Evolutionary conservation across 2,113 vertebrate species (phyloP).

Genomic region (Xenotilapia caudafasciata): DNA sequence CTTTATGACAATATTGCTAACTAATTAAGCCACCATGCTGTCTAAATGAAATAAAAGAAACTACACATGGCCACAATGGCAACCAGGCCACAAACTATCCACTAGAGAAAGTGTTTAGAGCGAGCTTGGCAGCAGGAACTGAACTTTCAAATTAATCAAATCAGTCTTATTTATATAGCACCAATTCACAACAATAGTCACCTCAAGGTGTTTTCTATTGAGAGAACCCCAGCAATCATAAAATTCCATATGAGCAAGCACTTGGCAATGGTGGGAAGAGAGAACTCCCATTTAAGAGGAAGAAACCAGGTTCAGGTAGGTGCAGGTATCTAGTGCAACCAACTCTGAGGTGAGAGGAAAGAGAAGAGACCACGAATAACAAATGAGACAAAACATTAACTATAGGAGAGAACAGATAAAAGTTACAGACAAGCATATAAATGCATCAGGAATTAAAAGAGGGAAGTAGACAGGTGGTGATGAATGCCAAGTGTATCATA

Average conservation of each 20-base stretch:
- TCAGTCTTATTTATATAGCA: neutral
- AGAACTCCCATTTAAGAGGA: neutral
- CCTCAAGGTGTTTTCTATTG: neutral
- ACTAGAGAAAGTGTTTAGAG: rapidly evolving
- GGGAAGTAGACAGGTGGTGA: neutral
- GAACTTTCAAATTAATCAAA: neutral
- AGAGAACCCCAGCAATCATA: neutral
- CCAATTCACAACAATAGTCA: neutral
- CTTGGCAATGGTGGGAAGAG: neutral
- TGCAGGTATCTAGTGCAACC: neutral
- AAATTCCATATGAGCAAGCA: neutral
- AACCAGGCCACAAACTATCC: neutral
- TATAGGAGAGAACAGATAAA: neutral
- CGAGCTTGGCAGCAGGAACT: neutral
- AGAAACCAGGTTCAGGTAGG: neutral
- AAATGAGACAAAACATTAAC: neutral
- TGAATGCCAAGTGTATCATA: neutral
- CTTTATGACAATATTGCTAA: neutral
- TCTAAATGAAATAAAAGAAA: neutral
- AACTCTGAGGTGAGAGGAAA: rapidly evolving
- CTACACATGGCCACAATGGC: neutral
- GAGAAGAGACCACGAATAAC: neutral
- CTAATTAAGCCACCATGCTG: neutral
- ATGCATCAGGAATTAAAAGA: neutral
- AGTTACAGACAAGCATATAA: neutral